phyloP scores from a whole-genome alignment of 2,888 invertebrate species.

The Acrobasis consociella region DNA sequence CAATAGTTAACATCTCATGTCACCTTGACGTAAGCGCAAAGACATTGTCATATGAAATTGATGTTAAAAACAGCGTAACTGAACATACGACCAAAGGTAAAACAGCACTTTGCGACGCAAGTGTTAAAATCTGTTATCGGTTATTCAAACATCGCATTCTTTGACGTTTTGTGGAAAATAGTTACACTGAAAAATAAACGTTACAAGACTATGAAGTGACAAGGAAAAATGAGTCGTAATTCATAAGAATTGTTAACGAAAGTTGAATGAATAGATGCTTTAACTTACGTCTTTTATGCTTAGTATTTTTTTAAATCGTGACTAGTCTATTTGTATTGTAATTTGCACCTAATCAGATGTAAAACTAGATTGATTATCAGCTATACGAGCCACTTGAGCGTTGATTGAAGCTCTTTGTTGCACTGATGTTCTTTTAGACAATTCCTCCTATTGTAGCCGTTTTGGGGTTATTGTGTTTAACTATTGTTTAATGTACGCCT shows the following conservation, averaged over 20 bases:
- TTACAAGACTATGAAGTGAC: constrained; percentile 13
- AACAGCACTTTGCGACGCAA: constrained; percentile 46
- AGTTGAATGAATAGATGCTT: constrained; percentile 29
- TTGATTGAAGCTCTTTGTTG: constrained; percentile 56
- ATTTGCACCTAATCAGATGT: constrained; percentile 80
- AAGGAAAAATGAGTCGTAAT: constrained; percentile 27
- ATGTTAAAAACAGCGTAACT: constrained; percentile 41
- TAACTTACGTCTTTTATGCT: constrained; percentile 36
- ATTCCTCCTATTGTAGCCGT: constrained; percentile 53
- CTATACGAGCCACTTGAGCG: constrained; percentile 53
- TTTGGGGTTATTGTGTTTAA: constrained; percentile 31
- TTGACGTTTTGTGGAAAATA: constrained; percentile 12
- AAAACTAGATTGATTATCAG: constrained; percentile 79
- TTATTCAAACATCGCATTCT: constrained; percentile 29
- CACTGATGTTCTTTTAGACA: constrained; percentile 54
- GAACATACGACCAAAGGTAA: constrained; percentile 21
- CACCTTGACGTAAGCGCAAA: constrained; percentile 77
- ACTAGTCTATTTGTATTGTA: constrained; percentile 78
- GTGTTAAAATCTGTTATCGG: constrained; percentile 46
- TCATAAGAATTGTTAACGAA: constrained; percentile 22
- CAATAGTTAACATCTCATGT: constrained; percentile 78
- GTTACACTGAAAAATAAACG: background rate
- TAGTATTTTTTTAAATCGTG: constrained; percentile 56
- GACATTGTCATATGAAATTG: constrained; percentile 52
- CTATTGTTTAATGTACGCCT: constrained; percentile 23